A percentile compares a stretch with the other conserved stretches of the same genome.
Evolutionary conservation across 1,140 invertebrate species (phyloP).

Genomic region (Drosophila subpulchrella): DNA sequence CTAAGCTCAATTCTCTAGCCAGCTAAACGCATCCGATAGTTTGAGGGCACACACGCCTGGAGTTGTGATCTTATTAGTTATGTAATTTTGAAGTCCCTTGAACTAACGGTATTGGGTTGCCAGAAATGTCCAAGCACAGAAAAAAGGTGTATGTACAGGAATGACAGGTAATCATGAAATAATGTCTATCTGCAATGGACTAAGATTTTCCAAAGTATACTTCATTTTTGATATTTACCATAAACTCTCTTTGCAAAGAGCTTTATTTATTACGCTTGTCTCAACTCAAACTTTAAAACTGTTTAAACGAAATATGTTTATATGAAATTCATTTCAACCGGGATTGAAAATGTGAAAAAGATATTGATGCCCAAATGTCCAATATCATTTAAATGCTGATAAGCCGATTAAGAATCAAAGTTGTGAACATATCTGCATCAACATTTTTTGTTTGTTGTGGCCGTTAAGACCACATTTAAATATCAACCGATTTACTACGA

Average conservation of each 20-base stretch:
- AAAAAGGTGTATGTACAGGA: neutral
- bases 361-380: neutral
- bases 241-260: neutral
- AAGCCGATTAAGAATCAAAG: too few relatives aligned
- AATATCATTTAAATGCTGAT: too few relatives aligned
- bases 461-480: neutral
- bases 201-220: neutral
- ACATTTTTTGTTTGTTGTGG: neutral
- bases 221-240: neutral
- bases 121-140: neutral
- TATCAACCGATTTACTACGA: neutral
- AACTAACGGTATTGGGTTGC: too few relatives aligned
- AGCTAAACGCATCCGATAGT: constrained; percentile 36
- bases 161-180: neutral
- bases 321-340: too few relatives aligned
- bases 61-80: constrained; percentile 33
- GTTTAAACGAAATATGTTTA: too few relatives aligned
- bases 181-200: too few relatives aligned
- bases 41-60: constrained; percentile 27
- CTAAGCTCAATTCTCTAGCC: constrained; percentile 54
- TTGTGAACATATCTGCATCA: neutral
- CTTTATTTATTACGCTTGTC: too few relatives aligned
- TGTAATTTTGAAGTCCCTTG: constrained; percentile 7
- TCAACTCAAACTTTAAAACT: too few relatives aligned
- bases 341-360: neutral